phyloP scores from a whole-genome alignment of 53 echinoderm and acorn worm genomes.

The Patiria pectinifera region DNA sequence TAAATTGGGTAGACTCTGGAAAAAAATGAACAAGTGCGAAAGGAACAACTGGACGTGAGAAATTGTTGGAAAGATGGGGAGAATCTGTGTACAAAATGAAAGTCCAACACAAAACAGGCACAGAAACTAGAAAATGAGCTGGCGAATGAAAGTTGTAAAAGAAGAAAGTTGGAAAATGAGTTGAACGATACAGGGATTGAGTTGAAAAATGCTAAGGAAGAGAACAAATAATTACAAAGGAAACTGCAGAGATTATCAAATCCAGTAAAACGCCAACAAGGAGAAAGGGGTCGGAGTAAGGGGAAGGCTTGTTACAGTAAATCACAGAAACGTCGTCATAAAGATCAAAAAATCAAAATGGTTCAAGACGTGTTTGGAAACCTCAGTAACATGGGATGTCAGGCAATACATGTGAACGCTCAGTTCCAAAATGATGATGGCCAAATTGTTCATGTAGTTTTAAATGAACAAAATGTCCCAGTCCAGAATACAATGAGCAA shows the following conservation, averaged over 20 bases:
- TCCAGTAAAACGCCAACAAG: constrained; percentile 10
- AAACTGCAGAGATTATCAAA: constrained; percentile 25
- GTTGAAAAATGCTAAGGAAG: constrained; percentile 10
- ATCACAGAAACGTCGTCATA: constrained; percentile 29
- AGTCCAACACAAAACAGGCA: constrained; percentile 41
- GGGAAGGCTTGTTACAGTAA: constrained; percentile 9
- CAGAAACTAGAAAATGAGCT: constrained; percentile 46
- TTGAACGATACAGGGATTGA: constrained; percentile 5
- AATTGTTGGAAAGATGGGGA: constrained; percentile 12
- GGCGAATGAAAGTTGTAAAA: constrained; percentile 22
- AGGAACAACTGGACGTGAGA: neutral
- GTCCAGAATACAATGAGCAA: neutral
- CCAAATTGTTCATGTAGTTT: constrained; percentile 11
- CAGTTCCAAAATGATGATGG: constrained; percentile 24
- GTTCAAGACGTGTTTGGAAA: constrained; percentile 31
- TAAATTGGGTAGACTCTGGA: constrained; percentile 20
- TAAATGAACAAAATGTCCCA: neutral
- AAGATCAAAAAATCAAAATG: neutral
- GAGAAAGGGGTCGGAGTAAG: constrained; percentile 16
- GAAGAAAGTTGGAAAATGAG: constrained; percentile 38
- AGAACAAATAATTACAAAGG: neutral
- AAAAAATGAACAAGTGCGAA: constrained; percentile 13
- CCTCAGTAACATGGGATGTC: constrained; percentile 12
- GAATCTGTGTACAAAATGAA: constrained; percentile 15
- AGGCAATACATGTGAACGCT: neutral